Evolutionary conservation across 2,888 invertebrate genomes (phyloP).

Genomic region (Carterocephalus palaemon): DNA sequence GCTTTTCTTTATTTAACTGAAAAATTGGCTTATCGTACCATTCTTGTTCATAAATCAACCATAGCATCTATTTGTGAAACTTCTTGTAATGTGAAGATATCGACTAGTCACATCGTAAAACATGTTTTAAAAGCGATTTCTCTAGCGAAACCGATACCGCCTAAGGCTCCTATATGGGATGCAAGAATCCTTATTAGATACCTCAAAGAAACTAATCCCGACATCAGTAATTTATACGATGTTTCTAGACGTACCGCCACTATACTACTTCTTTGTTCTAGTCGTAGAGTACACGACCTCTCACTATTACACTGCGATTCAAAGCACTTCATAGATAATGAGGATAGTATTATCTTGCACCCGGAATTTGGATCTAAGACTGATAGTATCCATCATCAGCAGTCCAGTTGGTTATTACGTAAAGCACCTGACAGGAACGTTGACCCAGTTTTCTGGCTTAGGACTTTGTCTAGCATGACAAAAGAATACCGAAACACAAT

Average conservation of each 20-base stretch:
- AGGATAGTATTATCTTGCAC: constrained; percentile 24
- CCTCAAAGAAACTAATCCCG: too few relatives aligned
- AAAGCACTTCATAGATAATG: constrained; percentile 21
- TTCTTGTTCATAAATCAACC: constrained; percentile 30
- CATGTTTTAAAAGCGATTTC: constrained; percentile 29
- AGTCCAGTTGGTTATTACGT: too few relatives aligned
- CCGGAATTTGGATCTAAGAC: constrained; percentile 30
- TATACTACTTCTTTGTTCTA: constrained; percentile 27
- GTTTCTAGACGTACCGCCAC: constrained; percentile 17
- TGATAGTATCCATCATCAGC: too few relatives aligned
- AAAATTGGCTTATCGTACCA: constrained; percentile 27
- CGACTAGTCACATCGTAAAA: constrained; percentile 22
- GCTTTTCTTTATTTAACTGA: too few relatives aligned
- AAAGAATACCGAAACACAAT: too few relatives aligned
- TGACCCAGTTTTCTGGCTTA: constrained; percentile 25
- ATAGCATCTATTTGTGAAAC: constrained; percentile 29
- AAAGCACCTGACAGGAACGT: too few relatives aligned
- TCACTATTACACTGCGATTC: constrained; percentile 24
- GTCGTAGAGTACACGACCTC: too few relatives aligned
- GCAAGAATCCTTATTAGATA: constrained; percentile 22
- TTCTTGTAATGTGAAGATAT: constrained; percentile 18
- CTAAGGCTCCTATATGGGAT: constrained; percentile 27
- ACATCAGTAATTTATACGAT: too few relatives aligned
- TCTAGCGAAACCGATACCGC: constrained; percentile 8
- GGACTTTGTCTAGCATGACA: too few relatives aligned